Conservation (phyloP, 1,140 invertebrate genomes). For the Brachionus manjavacas region DNA sequence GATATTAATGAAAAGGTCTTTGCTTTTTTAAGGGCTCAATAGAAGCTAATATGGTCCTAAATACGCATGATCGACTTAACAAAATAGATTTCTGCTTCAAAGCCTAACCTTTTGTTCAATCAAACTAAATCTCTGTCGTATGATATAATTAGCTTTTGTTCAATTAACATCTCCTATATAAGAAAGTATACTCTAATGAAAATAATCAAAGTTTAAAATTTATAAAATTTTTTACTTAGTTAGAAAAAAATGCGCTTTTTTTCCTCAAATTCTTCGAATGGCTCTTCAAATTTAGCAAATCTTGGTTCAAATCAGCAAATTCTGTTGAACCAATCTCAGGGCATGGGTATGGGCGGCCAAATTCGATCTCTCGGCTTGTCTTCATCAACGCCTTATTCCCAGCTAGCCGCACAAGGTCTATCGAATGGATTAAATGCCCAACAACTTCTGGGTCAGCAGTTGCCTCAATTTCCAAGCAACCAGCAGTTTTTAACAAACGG, state of each 20-base stretch:
- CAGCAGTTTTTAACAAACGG: neutral
- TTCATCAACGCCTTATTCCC: neutral
- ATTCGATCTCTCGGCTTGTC: neutral
- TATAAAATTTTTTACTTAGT: neutral
- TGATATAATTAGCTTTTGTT: neutral
- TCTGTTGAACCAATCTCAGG: neutral
- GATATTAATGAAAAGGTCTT: neutral
- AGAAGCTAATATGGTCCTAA: neutral
- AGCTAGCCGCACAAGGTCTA: neutral
- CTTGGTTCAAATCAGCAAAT: constrained; percentile 3
- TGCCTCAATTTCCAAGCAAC: neutral
- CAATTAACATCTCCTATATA: neutral
- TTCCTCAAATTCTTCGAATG: neutral
- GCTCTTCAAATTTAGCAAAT: neutral
- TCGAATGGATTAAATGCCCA: neutral
- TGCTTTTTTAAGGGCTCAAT: neutral
- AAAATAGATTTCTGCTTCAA: neutral
- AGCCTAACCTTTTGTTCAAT: neutral
- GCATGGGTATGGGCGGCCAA: neutral
- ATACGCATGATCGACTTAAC: neutral
- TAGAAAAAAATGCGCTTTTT: constrained; percentile 11
- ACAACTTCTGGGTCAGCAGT: neutral
- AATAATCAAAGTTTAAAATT: neutral
- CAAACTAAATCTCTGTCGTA: neutral
- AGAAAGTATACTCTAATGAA: neutral